Evolutionary conservation across 2,113 vertebrate species (phyloP).

Genomic region (Platichthys stellatus): DNA sequence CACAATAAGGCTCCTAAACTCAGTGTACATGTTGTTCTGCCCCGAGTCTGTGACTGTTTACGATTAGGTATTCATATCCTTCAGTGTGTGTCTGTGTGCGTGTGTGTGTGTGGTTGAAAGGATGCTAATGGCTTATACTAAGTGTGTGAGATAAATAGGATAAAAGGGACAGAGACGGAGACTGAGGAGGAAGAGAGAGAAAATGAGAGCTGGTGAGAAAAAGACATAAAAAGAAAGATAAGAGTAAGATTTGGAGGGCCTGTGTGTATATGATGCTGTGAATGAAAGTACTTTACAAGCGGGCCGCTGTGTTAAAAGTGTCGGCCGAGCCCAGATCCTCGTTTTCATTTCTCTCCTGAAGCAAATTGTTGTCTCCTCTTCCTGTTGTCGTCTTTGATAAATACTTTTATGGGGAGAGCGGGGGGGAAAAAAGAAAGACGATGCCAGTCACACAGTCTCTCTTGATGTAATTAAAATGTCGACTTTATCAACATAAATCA

Average conservation of each 20-base stretch:
- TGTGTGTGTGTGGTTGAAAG: constrained; percentile 13
- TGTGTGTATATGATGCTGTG: constrained; percentile 30
- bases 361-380: constrained; percentile 38
- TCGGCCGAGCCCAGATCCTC: constrained; percentile 42
- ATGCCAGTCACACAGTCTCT: constrained; percentile 12
- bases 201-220: constrained; percentile 2
- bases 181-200: constrained; percentile 13
- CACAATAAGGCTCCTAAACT: constrained; percentile 52
- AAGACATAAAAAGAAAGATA: background rate
- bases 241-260: constrained; percentile 16
- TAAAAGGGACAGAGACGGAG: background rate
- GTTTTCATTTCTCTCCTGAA: constrained; percentile 26
- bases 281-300: constrained; percentile 55
- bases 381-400: constrained; percentile 40
- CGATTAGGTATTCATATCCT: constrained; percentile 18
- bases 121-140: background rate
- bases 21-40: constrained; percentile 25
- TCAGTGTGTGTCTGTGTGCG: constrained; percentile 5
- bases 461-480: constrained; percentile 57
- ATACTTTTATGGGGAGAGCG: background rate
- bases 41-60: constrained; percentile 25
- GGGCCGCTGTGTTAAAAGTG: constrained; percentile 46
- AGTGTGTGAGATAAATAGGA: background rate
- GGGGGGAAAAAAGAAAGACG: background rate
- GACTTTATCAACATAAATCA: constrained; percentile 56